Conservation (phyloP, 2,113 vertebrate species). For the Riparia riparia region DNA sequence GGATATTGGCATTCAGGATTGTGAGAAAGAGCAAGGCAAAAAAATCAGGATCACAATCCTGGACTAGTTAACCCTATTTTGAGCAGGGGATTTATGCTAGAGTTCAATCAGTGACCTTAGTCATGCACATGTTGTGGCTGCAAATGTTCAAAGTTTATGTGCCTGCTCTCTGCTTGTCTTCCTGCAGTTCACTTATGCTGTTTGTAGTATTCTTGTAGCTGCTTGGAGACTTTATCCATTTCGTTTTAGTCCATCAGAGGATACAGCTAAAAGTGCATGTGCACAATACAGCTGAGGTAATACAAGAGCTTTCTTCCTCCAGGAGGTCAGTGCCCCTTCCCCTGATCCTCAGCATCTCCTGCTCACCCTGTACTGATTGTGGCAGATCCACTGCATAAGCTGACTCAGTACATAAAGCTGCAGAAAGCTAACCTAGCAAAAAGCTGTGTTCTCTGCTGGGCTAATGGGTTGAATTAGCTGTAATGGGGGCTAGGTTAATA, state of each 20-base stretch:
- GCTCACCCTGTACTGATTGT: background rate
- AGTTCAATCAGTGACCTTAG: background rate
- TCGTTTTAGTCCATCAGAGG: background rate
- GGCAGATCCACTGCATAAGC: background rate
- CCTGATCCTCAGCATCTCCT: background rate
- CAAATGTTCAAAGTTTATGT: background rate
- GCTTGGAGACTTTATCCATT: background rate
- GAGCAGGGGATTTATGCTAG: background rate
- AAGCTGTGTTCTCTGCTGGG: slow-evolving; percentile 11
- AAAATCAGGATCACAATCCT: background rate
- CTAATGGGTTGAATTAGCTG: slow-evolving; percentile 10
- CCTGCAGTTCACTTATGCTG: background rate
- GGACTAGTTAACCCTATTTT: background rate
- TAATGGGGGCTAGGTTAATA: slow-evolving; percentile 19
- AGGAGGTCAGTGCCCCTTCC: background rate
- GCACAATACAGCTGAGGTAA: background rate
- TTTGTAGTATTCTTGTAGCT: background rate
- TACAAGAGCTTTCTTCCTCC: background rate
- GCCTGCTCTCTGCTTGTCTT: background rate
- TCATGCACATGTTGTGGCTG: background rate
- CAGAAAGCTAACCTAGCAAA: slow-evolving; percentile 37
- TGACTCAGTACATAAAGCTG: background rate
- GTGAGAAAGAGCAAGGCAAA: background rate
- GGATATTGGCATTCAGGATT: background rate
- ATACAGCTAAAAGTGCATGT: background rate